Evolutionary conservation across 1,140 invertebrate species (phyloP).

Genomic region (Micrasema longulum): DNA sequence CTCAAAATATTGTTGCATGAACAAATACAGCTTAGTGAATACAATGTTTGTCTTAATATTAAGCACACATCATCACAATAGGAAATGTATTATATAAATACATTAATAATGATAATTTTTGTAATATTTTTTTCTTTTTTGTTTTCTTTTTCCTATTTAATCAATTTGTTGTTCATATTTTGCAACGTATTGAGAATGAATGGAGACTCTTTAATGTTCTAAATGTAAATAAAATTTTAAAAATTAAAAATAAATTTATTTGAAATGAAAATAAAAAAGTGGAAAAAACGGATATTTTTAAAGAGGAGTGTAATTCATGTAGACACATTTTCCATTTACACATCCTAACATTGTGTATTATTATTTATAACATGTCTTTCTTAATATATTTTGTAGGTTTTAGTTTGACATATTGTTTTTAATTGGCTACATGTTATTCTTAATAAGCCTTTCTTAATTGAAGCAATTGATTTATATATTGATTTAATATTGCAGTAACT

Average conservation of each 20-base stretch:
- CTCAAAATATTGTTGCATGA: too few relatives aligned
- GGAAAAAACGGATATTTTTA: background rate
- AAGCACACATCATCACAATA: too few relatives aligned
- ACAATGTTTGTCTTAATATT: too few relatives aligned
- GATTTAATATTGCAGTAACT: background rate
- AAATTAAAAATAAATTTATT: background rate
- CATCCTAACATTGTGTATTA: background rate
- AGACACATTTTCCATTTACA: background rate
- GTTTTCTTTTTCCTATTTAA: too few relatives aligned
- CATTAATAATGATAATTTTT: too few relatives aligned
- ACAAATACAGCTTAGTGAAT: too few relatives aligned
- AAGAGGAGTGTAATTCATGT: background rate
- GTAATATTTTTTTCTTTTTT: too few relatives aligned
- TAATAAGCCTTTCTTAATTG: background rate
- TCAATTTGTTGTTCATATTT: too few relatives aligned
- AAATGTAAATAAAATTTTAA: background rate
- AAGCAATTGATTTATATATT: background rate
- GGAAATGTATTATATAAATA: too few relatives aligned
- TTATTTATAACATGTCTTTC: background rate
- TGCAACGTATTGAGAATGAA: too few relatives aligned
- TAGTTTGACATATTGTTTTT: background rate
- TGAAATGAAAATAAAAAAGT: background rate
- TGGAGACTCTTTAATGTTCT: too few relatives aligned
- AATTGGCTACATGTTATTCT: background rate
- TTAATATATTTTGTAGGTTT: background rate